Evolutionary conservation across 37 sponge, comb jelly and placozoan genomes (phyloP).

Genomic region (Beroe ovata): DNA sequence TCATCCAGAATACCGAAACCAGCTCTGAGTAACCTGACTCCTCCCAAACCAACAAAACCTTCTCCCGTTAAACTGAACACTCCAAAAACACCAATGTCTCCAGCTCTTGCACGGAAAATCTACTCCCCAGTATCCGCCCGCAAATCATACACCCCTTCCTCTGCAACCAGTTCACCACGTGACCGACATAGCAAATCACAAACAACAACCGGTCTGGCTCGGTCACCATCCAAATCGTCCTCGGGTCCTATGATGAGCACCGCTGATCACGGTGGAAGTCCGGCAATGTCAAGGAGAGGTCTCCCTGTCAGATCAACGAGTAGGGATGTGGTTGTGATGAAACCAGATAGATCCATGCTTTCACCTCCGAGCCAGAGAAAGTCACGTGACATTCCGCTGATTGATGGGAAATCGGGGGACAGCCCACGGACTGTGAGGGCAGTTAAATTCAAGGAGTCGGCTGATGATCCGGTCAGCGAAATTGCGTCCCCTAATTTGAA

Average conservation of each 20-base stretch:
- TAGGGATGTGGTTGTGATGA: neutral
- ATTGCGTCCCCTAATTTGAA: too few species aligned
- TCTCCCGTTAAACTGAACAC: too few species aligned
- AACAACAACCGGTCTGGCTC: neutral
- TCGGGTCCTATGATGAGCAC: neutral
- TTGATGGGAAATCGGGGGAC: too few species aligned
- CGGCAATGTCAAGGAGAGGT: neutral
- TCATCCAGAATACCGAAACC: neutral
- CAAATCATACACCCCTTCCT: too few species aligned
- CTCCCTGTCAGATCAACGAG: neutral
- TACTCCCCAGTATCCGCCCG: too few species aligned
- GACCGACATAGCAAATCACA: too few species aligned
- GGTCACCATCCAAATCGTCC: neutral
- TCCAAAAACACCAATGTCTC: neutral
- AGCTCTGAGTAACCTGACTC: neutral
- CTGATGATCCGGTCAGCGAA: too few species aligned
- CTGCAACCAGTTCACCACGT: too few species aligned
- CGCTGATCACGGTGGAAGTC: neutral
- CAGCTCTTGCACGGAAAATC: neutral
- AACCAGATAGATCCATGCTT: neutral
- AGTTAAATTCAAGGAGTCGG: too few species aligned
- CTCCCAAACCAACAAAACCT: conserved; percentile 5
- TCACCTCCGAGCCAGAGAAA: too few species aligned
- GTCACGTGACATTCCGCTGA: too few species aligned
- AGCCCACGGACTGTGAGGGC: too few species aligned